These are phyloP conservation scores for Columba guinea DNA, from an alignment of 2,797 vertebrate species.

Conservation along the genomic window DNA sequence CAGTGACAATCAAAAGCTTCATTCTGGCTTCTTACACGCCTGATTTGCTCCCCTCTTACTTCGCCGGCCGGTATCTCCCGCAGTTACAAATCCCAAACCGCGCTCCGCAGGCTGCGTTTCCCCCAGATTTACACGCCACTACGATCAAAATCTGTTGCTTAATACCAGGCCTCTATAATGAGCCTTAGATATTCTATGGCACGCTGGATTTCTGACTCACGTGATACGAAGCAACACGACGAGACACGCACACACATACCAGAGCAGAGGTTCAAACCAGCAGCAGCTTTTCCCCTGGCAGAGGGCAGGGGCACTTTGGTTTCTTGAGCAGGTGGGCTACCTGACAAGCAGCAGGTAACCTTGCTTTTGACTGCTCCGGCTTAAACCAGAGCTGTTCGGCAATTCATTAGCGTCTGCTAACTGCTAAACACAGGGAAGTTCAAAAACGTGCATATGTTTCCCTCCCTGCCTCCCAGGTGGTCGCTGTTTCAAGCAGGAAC, in stretches of 20 bases:
- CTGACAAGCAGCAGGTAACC: conserved; percentile 74
- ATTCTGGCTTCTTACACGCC: neutral
- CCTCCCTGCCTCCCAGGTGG: conserved; percentile 77
- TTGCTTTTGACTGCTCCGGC: conserved; percentile 62
- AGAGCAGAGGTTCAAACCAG: conserved; percentile 48
- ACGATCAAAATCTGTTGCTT: conserved; percentile 24
- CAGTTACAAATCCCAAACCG: neutral
- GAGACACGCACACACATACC: neutral
- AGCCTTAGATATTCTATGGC: neutral
- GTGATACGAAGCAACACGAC: neutral
- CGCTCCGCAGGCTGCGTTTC: neutral
- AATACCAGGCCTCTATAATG: conserved; percentile 22
- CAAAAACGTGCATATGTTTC: conserved; percentile 76
- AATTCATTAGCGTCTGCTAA: conserved; percentile 79
- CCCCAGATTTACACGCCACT: neutral
- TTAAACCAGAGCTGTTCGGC: conserved; percentile 72
- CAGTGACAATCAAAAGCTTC: neutral
- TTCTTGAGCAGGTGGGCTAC: conserved; percentile 74
- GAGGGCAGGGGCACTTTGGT: conserved; percentile 69
- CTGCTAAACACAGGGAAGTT: conserved; percentile 77
- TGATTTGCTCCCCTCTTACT: neutral
- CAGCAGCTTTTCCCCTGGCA: conserved; percentile 72
- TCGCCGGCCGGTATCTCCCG: neutral
- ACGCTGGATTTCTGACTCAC: conserved; percentile 21
- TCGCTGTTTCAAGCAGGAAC: conserved; percentile 75